These are phyloP conservation scores for Corythoichthys haematopterus DNA, from an alignment of 2,113 vertebrate genomes.

Conservation along the genomic window DNA sequence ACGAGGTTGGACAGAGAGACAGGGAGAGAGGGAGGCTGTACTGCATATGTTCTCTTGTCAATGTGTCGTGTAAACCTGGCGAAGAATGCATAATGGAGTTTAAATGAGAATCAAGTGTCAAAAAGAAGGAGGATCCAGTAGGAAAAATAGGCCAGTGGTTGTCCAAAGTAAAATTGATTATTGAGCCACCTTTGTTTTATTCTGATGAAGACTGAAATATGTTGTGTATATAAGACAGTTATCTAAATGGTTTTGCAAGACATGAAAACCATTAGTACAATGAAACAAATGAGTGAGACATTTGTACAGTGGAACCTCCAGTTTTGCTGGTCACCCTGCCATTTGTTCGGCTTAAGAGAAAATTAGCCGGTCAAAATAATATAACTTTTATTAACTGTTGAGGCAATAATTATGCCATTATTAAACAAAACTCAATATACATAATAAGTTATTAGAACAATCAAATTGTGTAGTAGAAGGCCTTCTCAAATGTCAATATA, in stretches of 20 bases:
- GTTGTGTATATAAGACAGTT: not conserved
- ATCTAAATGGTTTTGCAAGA: slow-evolving; percentile 25
- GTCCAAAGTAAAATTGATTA: slow-evolving; percentile 24
- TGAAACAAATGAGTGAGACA: slow-evolving; percentile 9
- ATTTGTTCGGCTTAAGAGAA: not conserved
- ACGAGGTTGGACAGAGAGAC: slow-evolving; percentile 41
- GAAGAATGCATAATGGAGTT: slow-evolving; percentile 64
- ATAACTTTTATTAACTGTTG: not conserved
- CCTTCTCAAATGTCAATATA: not conserved
- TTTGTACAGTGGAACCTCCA: not conserved
- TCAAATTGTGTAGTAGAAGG: not conserved
- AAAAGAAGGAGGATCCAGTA: slow-evolving; percentile 31
- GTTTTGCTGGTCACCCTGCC: not conserved
- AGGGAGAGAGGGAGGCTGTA: slow-evolving; percentile 11
- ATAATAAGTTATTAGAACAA: not conserved
- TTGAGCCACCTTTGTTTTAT: slow-evolving; percentile 69
- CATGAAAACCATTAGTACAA: slow-evolving; percentile 23
- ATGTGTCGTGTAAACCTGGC: slow-evolving; percentile 64
- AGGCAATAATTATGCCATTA: not conserved
- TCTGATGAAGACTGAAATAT: slow-evolving; percentile 38
- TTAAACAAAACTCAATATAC: not conserved
- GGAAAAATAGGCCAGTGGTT: slow-evolving; percentile 45
- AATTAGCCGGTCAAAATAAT: not conserved
- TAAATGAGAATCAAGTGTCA: slow-evolving; percentile 68
- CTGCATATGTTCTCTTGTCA: slow-evolving; percentile 60